These are phyloP conservation scores for Gadus chalcogrammus DNA, from an alignment of 2,113 vertebrate species.

Conservation along the genomic window DNA sequence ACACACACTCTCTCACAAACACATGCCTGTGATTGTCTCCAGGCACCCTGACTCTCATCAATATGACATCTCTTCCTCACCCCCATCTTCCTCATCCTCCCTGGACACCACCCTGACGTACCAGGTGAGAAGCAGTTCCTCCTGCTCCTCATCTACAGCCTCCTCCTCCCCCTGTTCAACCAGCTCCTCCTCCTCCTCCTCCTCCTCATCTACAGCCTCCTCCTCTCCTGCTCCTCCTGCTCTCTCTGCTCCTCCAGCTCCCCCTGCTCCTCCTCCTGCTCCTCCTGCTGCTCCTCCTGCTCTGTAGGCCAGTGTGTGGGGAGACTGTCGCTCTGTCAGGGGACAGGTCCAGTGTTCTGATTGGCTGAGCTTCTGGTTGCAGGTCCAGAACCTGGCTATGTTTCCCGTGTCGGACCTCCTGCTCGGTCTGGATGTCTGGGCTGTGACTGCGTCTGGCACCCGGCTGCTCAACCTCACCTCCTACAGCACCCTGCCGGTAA, in stretches of 20 bases:
- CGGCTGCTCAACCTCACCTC: constrained; percentile 77
- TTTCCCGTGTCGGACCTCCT: constrained; percentile 76
- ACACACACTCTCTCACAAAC: background rate
- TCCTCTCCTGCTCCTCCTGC: too few relatives aligned
- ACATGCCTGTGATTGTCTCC: background rate
- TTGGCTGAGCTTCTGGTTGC: constrained; percentile 11
- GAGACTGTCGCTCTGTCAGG: too few relatives aligned
- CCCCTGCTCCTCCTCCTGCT: too few relatives aligned
- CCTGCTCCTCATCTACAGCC: too few relatives aligned
- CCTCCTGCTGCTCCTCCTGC: too few relatives aligned
- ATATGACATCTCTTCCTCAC: constrained; percentile 77
- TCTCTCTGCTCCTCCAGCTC: too few relatives aligned
- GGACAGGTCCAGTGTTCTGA: too few relatives aligned
- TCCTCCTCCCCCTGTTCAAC: too few relatives aligned
- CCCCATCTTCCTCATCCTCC: constrained; percentile 21
- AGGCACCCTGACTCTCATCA: constrained; percentile 80
- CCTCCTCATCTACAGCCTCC: too few relatives aligned
- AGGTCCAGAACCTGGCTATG: constrained; percentile 88
- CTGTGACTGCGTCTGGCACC: constrained; percentile 75
- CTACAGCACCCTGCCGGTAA: constrained; percentile 75
- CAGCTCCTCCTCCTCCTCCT: too few relatives aligned
- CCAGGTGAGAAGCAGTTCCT: constrained; percentile 51
- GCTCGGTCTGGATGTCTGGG: constrained; percentile 77
- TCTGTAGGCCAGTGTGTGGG: too few relatives aligned
- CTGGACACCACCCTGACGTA: constrained; percentile 79